These are phyloP conservation scores for Sylvilagus floridanus DNA, from an alignment of 2,797 vertebrate species.

Conservation along the genomic window DNA sequence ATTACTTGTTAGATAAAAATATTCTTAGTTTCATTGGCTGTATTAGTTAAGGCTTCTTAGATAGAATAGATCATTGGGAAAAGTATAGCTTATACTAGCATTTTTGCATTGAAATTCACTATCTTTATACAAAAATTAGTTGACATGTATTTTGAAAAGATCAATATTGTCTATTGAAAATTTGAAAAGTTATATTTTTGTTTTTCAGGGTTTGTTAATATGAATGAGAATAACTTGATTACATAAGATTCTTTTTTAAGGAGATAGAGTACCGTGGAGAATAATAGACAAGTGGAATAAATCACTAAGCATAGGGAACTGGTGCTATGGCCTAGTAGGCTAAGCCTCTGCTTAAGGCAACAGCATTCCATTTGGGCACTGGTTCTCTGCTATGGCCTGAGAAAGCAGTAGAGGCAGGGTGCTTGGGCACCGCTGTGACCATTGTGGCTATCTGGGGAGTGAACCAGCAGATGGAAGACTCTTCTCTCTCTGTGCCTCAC, in stretches of 20 bases:
- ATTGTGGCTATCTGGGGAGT: too few relatives aligned
- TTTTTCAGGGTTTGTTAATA: not conserved
- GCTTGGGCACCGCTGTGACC: too few relatives aligned
- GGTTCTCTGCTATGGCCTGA: too few relatives aligned
- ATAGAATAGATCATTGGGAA: not conserved
- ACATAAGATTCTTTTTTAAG: not conserved
- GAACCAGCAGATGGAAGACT: too few relatives aligned
- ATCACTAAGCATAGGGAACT: not conserved
- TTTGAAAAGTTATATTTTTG: slow-evolving; percentile 25
- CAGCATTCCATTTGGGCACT: too few relatives aligned
- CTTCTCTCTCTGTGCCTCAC: too few relatives aligned
- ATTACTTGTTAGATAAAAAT: slow-evolving; percentile 16
- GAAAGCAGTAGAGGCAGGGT: too few relatives aligned
- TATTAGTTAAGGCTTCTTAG: not conserved
- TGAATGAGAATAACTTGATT: slow-evolving; percentile 18
- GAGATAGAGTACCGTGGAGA: not conserved
- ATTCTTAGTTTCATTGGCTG: not conserved
- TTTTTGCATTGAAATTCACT: not conserved
- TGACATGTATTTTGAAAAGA: slow-evolving; percentile 30
- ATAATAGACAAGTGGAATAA: not conserved
- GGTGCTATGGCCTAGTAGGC: too few relatives aligned
- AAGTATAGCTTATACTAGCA: not conserved
- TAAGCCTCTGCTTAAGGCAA: too few relatives aligned
- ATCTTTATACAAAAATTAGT: slow-evolving; percentile 21
- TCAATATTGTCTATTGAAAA: not conserved